Percentiles rank a stretch among this genome's conserved stretches.
These are phyloP conservation scores for Eubasilissa regina DNA, from an alignment of 1,140 invertebrate species.

Conservation along the genomic window DNA sequence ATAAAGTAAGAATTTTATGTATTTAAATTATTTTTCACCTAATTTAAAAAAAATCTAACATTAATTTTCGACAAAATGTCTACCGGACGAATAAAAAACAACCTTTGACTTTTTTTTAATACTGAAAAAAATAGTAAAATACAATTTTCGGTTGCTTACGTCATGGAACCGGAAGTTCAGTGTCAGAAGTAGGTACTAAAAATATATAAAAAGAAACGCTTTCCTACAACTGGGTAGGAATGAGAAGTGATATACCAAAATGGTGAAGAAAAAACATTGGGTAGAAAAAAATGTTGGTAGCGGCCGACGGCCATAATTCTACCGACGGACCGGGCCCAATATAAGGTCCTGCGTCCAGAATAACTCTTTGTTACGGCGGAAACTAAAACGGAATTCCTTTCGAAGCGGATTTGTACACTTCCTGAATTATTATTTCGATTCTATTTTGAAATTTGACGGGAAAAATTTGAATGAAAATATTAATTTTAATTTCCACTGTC, in stretches of 20 bases:
- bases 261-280: conserved; percentile 25
- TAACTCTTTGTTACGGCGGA: conserved; percentile 41
- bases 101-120: background rate
- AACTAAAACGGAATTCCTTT: conserved; percentile 32
- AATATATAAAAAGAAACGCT: conserved; percentile 7
- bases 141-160: conserved; percentile 14
- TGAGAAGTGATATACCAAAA: conserved; percentile 20
- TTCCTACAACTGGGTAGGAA: conserved; percentile 10
- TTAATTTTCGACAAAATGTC: background rate
- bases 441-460: background rate
- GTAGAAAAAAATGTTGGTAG: conserved; percentile 18
- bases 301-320: conserved; percentile 27
- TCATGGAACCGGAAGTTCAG: background rate
- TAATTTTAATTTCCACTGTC: no score
- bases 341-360: conserved; percentile 27
- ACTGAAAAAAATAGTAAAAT: conserved; percentile 4
- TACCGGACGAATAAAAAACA: background rate
- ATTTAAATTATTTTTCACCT: no score
- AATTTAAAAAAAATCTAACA: background rate
- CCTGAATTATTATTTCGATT: conserved; percentile 28
- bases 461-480: background rate
- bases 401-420: conserved; percentile 13
- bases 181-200: conserved; percentile 23
- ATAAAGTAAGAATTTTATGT: no score
- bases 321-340: background rate